phyloP scores from a whole-genome alignment of 1,140 invertebrate genomes.

The Cardiocondyla obscurior region DNA sequence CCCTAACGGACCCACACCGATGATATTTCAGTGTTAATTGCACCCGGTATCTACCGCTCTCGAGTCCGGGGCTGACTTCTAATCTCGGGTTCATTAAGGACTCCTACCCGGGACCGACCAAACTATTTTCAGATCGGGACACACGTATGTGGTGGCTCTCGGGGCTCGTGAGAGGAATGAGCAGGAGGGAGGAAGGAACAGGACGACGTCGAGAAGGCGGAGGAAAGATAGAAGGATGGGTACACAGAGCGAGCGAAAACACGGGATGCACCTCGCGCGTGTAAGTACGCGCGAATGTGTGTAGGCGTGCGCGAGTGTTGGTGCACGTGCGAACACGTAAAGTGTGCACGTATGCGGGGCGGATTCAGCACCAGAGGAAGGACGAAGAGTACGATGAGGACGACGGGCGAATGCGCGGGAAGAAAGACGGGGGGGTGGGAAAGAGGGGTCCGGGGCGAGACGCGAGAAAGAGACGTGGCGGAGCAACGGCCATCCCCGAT shows the following conservation, averaged over 20 bases:
- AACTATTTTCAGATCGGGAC: constrained; percentile 76
- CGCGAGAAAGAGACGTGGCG: constrained; percentile 42
- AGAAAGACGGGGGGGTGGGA: constrained; percentile 26
- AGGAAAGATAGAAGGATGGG: constrained; percentile 41
- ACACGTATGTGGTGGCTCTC: constrained; percentile 58
- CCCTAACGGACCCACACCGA: constrained; percentile 74
- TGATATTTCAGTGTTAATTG: constrained; percentile 82
- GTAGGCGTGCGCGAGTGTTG: not conserved
- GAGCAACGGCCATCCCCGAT: constrained; percentile 74
- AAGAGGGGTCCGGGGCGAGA: constrained; percentile 23
- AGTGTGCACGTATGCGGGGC: not conserved
- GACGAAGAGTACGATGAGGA: constrained; percentile 43
- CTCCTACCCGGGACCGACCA: constrained; percentile 59
- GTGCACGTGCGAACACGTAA: not conserved
- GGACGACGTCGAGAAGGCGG: not conserved
- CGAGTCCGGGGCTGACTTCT: constrained; percentile 73
- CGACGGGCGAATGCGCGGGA: constrained; percentile 48
- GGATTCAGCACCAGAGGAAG: constrained; percentile 41
- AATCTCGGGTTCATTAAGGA: constrained; percentile 82
- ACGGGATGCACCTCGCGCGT: constrained; percentile 44
- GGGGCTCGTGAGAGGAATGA: constrained; percentile 19
- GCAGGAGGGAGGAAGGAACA: constrained; percentile 11
- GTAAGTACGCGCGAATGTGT: not conserved
- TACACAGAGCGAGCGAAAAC: constrained; percentile 55
- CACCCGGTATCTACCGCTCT: constrained; percentile 75